Percentiles rank a stretch among this genome's conserved stretches.
phyloP scores from a whole-genome alignment of 2,797 vertebrate species.

The Triplophysa yarkandensis region DNA sequence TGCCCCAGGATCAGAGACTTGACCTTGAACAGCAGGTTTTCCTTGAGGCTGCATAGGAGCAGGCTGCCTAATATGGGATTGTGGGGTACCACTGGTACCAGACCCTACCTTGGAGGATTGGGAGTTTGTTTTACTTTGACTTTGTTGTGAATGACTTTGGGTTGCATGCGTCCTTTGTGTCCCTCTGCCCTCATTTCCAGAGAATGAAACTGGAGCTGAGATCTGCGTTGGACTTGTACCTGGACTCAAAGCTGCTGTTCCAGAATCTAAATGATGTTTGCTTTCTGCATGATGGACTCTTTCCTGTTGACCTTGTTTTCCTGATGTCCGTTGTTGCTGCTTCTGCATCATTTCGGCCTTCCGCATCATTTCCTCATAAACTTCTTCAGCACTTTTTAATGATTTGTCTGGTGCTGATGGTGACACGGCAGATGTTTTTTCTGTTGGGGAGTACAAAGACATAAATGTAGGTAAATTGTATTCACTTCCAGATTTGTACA shows the following conservation, averaged over 20 bases:
- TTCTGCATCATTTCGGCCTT: slow-evolving; percentile 96
- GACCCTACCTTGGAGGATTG: slow-evolving; percentile 76
- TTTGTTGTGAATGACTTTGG: slow-evolving; percentile 94
- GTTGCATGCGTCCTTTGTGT: slow-evolving; percentile 87
- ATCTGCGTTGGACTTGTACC: slow-evolving; percentile 96
- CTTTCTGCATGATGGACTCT: slow-evolving; percentile 68
- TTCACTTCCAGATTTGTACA: slow-evolving; percentile 96
- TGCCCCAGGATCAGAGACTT: slow-evolving; percentile 67
- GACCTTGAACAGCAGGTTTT: slow-evolving; percentile 67
- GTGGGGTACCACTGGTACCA: slow-evolving; percentile 65
- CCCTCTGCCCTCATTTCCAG: slow-evolving; percentile 79
- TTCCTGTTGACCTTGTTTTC: slow-evolving; percentile 65
- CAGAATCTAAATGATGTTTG: slow-evolving; percentile 86
- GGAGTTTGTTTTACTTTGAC: slow-evolving; percentile 85
- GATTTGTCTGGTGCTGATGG: slow-evolving; percentile 82
- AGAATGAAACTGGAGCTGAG: slow-evolving; percentile 87
- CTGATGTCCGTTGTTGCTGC: slow-evolving; percentile 74
- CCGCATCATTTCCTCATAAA: slow-evolving; percentile 99
- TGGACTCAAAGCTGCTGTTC: slow-evolving; percentile 85
- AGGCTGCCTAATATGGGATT: slow-evolving; percentile 60
- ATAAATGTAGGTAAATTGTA: slow-evolving; percentile 98
- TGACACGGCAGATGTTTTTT: slow-evolving; percentile 75
- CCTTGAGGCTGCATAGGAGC: slow-evolving; percentile 61
- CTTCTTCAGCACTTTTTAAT: slow-evolving; percentile 97
- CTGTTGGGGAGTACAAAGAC: slow-evolving; percentile 95